Evolutionary conservation across 2,888 invertebrate species (phyloP).

Genomic region (Pristionchus entomophagus): DNA sequence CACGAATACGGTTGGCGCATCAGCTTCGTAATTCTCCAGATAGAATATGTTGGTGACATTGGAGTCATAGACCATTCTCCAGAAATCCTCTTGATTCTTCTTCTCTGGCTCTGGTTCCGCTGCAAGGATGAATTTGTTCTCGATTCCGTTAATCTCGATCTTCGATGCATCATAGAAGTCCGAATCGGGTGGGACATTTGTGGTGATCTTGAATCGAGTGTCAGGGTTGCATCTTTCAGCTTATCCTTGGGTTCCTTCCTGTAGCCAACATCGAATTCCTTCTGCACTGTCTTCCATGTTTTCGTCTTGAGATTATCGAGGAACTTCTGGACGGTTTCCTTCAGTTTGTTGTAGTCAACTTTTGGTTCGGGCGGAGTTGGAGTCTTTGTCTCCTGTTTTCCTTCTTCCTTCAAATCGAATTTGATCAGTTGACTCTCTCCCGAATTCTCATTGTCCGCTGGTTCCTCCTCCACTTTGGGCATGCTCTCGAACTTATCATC

Average conservation of each 20-base stretch:
- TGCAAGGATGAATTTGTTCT: conserved; percentile 33
- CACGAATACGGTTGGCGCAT: neutral
- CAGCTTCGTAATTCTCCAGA: conserved; percentile 30
- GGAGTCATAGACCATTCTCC: conserved; percentile 45
- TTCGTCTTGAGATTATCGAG: conserved; percentile 29
- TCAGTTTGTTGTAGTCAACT: conserved; percentile 38
- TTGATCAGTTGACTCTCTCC: conserved; percentile 38
- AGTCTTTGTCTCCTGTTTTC: neutral
- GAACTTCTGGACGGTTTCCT: conserved; percentile 28
- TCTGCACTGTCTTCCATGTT: neutral
- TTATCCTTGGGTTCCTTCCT: conserved; percentile 12
- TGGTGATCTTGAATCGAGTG: conserved; percentile 37
- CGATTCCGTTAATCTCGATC: conserved; percentile 20
- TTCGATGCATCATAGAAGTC: conserved; percentile 42
- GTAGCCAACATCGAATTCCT: conserved; percentile 33
- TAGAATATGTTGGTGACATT: conserved; percentile 42
- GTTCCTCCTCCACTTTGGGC: conserved; percentile 26
- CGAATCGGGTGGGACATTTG: conserved; percentile 21
- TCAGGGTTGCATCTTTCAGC: conserved; percentile 26
- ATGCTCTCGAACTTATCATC: neutral
- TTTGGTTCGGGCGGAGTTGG: neutral
- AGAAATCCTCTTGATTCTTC: conserved; percentile 31
- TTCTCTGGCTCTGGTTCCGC: neutral
- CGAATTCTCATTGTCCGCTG: conserved; percentile 25
- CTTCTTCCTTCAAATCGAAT: conserved; percentile 36